Conservation (phyloP, 2,797 vertebrate genomes). For the Phataginus tricuspis region DNA sequence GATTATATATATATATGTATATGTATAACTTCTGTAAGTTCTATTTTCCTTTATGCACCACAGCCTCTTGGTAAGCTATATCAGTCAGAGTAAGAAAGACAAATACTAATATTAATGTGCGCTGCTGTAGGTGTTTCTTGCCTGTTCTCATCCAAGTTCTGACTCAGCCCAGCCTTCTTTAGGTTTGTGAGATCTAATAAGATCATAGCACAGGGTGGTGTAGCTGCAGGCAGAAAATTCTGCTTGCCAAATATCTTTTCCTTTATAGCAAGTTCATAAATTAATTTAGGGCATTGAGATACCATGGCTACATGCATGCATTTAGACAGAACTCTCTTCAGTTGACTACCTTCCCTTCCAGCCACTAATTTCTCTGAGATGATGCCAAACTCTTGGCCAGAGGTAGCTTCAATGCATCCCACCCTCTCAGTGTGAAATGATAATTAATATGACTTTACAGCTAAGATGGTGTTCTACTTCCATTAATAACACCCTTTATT, state of each 20-base stretch:
- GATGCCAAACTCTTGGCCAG: conserved; percentile 50
- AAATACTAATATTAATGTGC: conserved; percentile 37
- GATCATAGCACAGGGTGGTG: conserved; percentile 59
- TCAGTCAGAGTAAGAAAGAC: not conserved
- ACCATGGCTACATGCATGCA: not conserved
- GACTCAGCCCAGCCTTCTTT: conserved; percentile 60
- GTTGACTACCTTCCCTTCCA: conserved; percentile 19
- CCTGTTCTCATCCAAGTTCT: conserved; percentile 63
- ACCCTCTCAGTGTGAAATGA: conserved; percentile 48
- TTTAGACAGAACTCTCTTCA: not conserved
- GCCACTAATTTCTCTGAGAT: conserved; percentile 54
- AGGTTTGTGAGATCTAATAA: conserved; percentile 68
- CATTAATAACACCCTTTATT: conserved; percentile 59
- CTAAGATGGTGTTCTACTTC: conserved; percentile 59
- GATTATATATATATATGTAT: too few species aligned
- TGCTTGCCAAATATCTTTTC: conserved; percentile 67
- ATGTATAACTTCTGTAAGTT: not conserved
- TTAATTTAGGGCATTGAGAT: not conserved
- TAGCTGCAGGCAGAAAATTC: conserved; percentile 68
- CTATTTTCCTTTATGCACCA: conserved; percentile 40
- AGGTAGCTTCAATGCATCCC: conserved; percentile 20
- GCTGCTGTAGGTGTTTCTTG: conserved; percentile 57
- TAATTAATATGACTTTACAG: conserved; percentile 69
- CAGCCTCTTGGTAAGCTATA: conserved; percentile 16
- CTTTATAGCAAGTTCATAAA: conserved; percentile 57